Evolutionary conservation across 2,113 vertebrate genomes (phyloP), one percentile per base, ranked within the genome.

Genomic region (Zosterops pallidus): DNA sequence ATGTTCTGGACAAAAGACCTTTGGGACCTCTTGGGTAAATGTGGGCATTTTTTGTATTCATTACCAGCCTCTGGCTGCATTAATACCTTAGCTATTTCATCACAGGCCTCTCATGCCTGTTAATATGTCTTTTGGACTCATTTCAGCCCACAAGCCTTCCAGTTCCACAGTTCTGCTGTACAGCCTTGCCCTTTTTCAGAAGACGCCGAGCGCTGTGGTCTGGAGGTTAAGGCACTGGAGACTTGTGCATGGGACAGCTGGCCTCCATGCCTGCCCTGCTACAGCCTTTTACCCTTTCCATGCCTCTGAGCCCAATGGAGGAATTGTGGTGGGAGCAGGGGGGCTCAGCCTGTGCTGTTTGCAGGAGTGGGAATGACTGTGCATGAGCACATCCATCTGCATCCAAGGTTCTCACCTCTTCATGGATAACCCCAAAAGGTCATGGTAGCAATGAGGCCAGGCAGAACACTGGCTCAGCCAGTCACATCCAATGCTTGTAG

Each of bases 21-120:
- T 95, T 92, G 93, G 96, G 94, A 91, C 92, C 78, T 95, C 82
- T 93, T 95, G 91, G 96, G 94, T 94, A 97, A 98, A 96, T 23
- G 84, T 94, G 87, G 94, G 96, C 89, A 96, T 95, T 97, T 95
- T 96, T 91, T 96, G 69, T 91, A 91, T 89, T 96, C 70, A 77
- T 96, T 92, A 95, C 75, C 76, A 91, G 86, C 92, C 76, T 96
- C 71, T 95, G 91, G 84, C 88, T 93, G 63, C 53, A 81, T 88
- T 96, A 96, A 95, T 94, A 89, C 94, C 83, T 94, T 86, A 88
- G 93, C 86, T 92, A 95, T 95, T 92, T 88, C 86, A 76, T 94
- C 90, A 91, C 90, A 92, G 84, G 92, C 75, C 75, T 94, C 83
- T 93, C 94, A 83, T 82, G 89, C 83, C 55, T 86, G 81, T 89